A percentile compares a stretch with the other conserved stretches of the same genome.
Evolutionary conservation across 2,113 vertebrate genomes (phyloP).

Genomic region (Pedetes capensis): DNA sequence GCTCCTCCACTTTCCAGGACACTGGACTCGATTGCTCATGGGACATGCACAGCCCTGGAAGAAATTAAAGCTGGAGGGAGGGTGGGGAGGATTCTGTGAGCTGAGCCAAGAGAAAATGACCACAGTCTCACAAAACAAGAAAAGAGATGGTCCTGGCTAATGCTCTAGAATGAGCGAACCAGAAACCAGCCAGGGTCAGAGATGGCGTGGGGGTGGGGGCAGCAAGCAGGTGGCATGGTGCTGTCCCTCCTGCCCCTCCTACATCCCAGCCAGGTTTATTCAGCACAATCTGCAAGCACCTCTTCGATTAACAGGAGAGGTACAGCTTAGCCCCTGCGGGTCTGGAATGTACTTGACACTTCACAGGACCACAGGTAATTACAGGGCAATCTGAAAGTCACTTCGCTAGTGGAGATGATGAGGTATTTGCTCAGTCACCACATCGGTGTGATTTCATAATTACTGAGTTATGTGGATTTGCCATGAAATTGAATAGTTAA

Average conservation of each 20-base stretch:
- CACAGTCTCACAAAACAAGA: constrained; percentile 21
- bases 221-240: background rate
- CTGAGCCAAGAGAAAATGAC: constrained; percentile 2
- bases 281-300: background rate
- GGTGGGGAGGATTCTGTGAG: constrained; percentile 12
- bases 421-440: background rate
- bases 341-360: background rate
- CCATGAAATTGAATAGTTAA: constrained; percentile 68
- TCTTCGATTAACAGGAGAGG: background rate
- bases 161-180: background rate
- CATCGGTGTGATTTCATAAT: constrained; percentile 28
- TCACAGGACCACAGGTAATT: background rate
- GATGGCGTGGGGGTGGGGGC: background rate
- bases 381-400: rapidly evolving
- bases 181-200: background rate
- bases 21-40: background rate
- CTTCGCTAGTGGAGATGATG: constrained; percentile 30
- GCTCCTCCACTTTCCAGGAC: constrained; percentile 59
- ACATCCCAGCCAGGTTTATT: background rate
- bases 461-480: constrained; percentile 31
- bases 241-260: background rate
- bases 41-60: constrained; percentile 4
- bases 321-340: background rate
- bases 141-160: background rate
- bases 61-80: constrained; percentile 34